Base-by-base conservation (phyloP, 2,113 vertebrate genomes). In the Ceuthmochares aereus region DNA sequence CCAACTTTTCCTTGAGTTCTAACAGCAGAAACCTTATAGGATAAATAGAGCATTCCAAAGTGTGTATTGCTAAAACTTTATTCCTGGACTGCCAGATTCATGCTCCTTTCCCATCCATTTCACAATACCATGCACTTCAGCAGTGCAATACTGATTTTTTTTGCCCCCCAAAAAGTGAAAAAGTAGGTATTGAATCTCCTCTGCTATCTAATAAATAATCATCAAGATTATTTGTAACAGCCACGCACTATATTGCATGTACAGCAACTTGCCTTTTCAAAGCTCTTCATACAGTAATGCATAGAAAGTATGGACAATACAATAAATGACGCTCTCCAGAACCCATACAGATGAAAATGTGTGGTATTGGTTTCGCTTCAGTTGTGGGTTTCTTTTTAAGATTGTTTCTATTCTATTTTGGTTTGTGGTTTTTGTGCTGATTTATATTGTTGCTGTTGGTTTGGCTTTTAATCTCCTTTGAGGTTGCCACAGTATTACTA, bases 311-410 rank as follows among this genome's bases (percentile, higher is more conserved):
- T 0, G 0, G 59, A 23, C 23, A 37, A 69, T 1, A 8, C 10
- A 94, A 29, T 6, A 67, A 84, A 60, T 12, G 4, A 52, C 11
- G 7, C 0, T 81, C 36, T 88, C 60, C 32, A 60, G 36, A 43
- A 77, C 4, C 29, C n/a, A 40, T 1, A 15, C 9, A 66, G 22
- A 42, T 15, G 4, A 52, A 45, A 5, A 12, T 1, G 7, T 3
- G 12, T 1, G 13, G 11, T 8, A 5, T 1, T 62, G 5, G 4
- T 12, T n/a, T 25, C 36, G 23, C 2, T 14, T 70, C 8, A 12
- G 13, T 6, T 21, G 7, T 29, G 11, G 7, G 14, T 14, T 54
- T 47, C 18, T 25, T 37, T 37, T 20, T 18, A 9, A 21, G 47
- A 11, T 34, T 34, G n/a, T 59, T 25, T 52, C 23, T 23, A 22